These are phyloP conservation scores for Steinernema khuongi DNA, from an alignment of 1,140 invertebrate genomes.

Conservation along the genomic window DNA sequence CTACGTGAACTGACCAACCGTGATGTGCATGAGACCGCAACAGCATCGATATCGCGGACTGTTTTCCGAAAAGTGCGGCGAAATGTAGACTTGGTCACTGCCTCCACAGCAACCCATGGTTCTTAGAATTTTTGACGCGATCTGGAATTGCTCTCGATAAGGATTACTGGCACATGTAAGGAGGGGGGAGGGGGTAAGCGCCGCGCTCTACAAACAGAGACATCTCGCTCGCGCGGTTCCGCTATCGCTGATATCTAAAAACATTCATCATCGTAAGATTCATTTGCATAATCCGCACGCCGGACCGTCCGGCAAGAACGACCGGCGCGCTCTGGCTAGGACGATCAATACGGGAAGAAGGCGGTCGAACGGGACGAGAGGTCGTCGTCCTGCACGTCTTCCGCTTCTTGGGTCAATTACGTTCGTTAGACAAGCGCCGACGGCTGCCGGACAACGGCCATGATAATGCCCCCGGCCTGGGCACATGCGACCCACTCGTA, in stretches of 20 bases:
- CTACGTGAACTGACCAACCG: background rate
- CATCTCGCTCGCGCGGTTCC: background rate
- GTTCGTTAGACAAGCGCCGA: background rate
- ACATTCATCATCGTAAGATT: background rate
- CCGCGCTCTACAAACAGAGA: background rate
- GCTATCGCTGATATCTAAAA: background rate
- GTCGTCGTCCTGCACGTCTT: background rate
- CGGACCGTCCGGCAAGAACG: background rate
- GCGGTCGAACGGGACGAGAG: background rate
- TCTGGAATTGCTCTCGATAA: background rate
- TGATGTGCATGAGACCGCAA: background rate
- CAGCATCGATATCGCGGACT: background rate
- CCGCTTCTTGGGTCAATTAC: conserved; percentile 16
- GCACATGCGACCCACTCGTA: too few species aligned
- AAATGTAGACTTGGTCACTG: background rate
- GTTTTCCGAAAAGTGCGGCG: background rate
- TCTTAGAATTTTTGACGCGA: background rate
- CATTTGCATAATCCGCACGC: conserved; percentile 3
- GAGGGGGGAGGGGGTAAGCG: too few species aligned
- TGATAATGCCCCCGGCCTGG: too few species aligned
- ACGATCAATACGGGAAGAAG: background rate
- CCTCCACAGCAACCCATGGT: background rate
- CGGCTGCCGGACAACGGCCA: too few species aligned
- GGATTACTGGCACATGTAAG: background rate
- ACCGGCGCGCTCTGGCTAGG: background rate